Conservation (phyloP, 2,797 vertebrate genomes). For the Limnodromus scolopaceus region DNA sequence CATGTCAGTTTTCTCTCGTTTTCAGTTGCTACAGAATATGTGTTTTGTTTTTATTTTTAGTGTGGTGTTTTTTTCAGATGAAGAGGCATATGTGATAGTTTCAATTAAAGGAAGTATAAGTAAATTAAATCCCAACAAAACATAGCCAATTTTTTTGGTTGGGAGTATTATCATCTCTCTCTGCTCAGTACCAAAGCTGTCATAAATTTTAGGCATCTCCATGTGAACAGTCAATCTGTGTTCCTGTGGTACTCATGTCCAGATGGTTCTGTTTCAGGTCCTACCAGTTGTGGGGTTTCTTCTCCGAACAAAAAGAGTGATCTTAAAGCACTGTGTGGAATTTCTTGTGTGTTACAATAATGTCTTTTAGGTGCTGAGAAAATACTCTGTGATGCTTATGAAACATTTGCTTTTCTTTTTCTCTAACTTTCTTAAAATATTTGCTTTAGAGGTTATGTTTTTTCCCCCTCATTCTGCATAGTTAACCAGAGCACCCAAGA, state of each 20-base stretch:
- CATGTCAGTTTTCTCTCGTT: neutral
- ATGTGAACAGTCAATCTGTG: neutral
- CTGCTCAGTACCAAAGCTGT: neutral
- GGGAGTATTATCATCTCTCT: neutral
- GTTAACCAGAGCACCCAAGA: conserved; percentile 53
- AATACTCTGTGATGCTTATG: conserved; percentile 10
- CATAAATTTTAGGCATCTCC: neutral
- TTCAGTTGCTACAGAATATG: neutral
- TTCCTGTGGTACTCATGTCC: neutral
- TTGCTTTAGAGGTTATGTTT: neutral
- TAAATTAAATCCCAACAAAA: neutral
- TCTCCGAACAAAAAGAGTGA: neutral
- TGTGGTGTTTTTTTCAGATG: neutral
- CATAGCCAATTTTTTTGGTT: neutral
- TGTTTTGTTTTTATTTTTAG: neutral
- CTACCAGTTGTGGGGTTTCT: neutral
- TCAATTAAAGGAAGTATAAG: neutral
- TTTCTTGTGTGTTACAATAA: neutral
- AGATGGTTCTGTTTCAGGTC: neutral
- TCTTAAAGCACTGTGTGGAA: neutral
- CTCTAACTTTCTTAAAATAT: conserved; percentile 41
- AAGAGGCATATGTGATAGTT: neutral
- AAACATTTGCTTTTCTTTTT: neutral
- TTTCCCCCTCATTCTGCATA: neutral
- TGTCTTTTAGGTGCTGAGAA: conserved; percentile 13